Evolutionary conservation across 2,888 invertebrate species (phyloP).

Genomic region (Hypselothyrea guttata): DNA sequence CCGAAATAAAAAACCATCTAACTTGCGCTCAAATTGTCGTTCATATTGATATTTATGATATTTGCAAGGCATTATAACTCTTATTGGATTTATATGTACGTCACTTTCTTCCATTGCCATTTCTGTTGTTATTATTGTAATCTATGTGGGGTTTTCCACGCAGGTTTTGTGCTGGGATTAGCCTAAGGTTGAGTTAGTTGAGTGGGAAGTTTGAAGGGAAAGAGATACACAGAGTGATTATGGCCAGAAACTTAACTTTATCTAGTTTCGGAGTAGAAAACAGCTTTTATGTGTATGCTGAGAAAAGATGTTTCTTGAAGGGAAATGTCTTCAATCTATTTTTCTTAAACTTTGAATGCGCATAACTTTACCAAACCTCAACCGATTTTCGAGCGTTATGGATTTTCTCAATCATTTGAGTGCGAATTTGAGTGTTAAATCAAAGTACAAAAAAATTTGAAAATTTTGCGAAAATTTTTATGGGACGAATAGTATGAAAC

Average conservation of each 20-base stretch:
- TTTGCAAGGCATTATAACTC: slow-evolving; percentile 73
- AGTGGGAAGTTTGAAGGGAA: background rate
- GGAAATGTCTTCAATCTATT: too few species aligned
- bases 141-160: slow-evolving; percentile 23
- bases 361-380: too few species aligned
- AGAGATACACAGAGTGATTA: too few species aligned
- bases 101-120: slow-evolving; percentile 2
- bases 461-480: too few species aligned
- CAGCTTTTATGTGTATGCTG: too few species aligned
- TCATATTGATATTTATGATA: slow-evolving; percentile 76
- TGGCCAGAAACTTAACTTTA: background rate
- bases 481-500: too few species aligned
- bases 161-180: slow-evolving; percentile 21
- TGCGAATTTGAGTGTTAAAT: too few species aligned
- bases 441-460: too few species aligned
- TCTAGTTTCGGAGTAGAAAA: background rate
- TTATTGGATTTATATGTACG: slow-evolving; percentile 67
- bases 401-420: too few species aligned
- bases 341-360: too few species aligned
- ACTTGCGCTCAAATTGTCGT: slow-evolving; percentile 46
- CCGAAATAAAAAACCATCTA: slow-evolving; percentile 33
- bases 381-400: too few species aligned
- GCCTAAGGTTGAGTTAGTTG: background rate
- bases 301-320: too few species aligned
- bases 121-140: slow-evolving; percentile 25